A percentile compares a stretch with the other conserved stretches of the same genome.
These are phyloP conservation scores for Ardeotis arabs DNA, from an alignment of 2,113 vertebrate genomes.

Conservation along the genomic window DNA sequence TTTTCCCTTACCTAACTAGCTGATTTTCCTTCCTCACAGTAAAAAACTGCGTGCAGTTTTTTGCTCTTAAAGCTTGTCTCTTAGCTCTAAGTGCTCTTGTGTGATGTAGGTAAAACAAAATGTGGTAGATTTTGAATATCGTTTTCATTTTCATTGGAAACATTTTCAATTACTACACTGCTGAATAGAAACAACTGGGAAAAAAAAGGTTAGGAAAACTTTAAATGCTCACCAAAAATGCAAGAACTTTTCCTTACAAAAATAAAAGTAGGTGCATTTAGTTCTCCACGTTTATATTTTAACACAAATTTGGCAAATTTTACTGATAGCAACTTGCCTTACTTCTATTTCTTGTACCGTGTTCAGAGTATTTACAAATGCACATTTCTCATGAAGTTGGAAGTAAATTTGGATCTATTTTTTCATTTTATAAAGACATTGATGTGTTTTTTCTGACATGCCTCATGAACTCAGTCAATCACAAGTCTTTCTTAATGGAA, in stretches of 20 bases:
- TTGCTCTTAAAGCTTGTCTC: slow-evolving; percentile 22
- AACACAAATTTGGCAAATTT: slow-evolving; percentile 21
- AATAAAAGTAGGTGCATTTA: slow-evolving; percentile 21
- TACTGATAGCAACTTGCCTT: slow-evolving; percentile 12
- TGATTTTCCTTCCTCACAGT: not conserved
- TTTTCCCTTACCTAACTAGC: slow-evolving; percentile 38
- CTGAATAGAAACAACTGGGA: slow-evolving; percentile 10
- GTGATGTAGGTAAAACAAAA: slow-evolving; percentile 37
- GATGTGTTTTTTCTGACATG: slow-evolving; percentile 85
- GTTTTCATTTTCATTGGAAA: slow-evolving; percentile 73
- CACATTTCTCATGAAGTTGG: slow-evolving; percentile 72
- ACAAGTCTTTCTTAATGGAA: slow-evolving; percentile 84
- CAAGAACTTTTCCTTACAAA: slow-evolving; percentile 29
- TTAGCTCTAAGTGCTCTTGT: slow-evolving; percentile 15
- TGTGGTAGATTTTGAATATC: slow-evolving; percentile 48
- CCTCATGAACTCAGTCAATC: slow-evolving; percentile 85
- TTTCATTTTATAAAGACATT: slow-evolving; percentile 74
- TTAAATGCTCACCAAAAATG: slow-evolving; percentile 44
- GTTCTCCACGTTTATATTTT: not conserved
- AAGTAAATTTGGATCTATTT: slow-evolving; percentile 76
- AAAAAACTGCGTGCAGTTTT: not conserved
- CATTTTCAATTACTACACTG: slow-evolving; percentile 42
- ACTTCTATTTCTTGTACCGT: not conserved
- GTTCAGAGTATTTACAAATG: slow-evolving; percentile 63
- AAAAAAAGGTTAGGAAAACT: slow-evolving; percentile 18